Conservation (phyloP, 2,888 invertebrate genomes). For the Hartigia nigra region DNA sequence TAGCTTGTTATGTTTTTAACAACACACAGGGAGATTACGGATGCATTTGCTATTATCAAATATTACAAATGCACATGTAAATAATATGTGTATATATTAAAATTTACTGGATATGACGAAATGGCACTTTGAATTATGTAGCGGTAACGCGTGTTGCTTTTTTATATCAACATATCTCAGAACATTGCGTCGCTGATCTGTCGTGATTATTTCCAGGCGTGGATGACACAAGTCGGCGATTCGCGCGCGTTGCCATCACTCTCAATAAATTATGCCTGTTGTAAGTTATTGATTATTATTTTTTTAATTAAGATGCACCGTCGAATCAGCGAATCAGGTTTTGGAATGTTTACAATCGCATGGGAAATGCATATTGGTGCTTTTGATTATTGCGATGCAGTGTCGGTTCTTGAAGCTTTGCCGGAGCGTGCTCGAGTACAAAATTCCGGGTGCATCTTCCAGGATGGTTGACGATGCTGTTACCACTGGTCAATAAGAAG, state of each 20-base stretch:
- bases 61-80: conserved; percentile 11
- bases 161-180: not conserved
- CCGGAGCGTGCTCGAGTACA: not conserved
- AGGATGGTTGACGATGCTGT: not conserved
- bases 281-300: conserved; percentile 50
- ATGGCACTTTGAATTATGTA: conserved; percentile 42
- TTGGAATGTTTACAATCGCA: conserved; percentile 23
- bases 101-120: conserved; percentile 32
- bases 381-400: conserved; percentile 17
- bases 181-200: conserved; percentile 14
- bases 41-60: not conserved
- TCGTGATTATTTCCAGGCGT: conserved; percentile 3
- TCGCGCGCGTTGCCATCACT: conserved; percentile 11
- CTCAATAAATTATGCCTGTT: conserved; percentile 15
- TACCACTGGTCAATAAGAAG: not conserved
- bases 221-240: not conserved
- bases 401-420: not conserved
- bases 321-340: conserved; percentile 31
- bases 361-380: conserved; percentile 1
- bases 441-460: not conserved
- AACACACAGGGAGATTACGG: not conserved
- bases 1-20: not conserved
- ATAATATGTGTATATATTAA: conserved; percentile 14
- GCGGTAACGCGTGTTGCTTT: not conserved
- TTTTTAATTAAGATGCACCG: conserved; percentile 43